These are phyloP conservation scores for Danio choprae DNA, from an alignment of 2,797 vertebrate species.

Conservation along the genomic window DNA sequence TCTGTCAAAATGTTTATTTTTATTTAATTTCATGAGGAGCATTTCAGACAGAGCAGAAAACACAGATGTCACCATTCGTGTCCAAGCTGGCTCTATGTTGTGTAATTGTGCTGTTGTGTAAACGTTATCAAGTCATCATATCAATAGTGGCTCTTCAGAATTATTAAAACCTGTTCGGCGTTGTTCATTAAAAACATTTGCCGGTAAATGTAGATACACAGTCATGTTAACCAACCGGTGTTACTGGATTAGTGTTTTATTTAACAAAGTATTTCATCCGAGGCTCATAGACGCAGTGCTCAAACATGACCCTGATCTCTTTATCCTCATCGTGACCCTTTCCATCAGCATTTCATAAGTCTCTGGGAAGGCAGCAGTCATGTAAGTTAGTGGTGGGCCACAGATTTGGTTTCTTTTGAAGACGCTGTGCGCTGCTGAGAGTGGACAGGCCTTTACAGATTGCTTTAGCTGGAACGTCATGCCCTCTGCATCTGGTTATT, in stretches of 20 bases:
- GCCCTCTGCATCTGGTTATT: constrained; percentile 20
- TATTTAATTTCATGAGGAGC: neutral
- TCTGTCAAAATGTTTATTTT: constrained; percentile 1
- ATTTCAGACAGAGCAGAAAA: neutral
- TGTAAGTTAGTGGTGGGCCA: constrained; percentile 14
- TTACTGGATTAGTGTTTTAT: constrained; percentile 27
- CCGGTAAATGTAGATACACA: neutral
- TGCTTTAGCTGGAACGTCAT: constrained; percentile 45
- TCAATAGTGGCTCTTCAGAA: neutral
- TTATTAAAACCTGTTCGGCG: neutral
- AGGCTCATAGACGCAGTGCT: constrained; percentile 14
- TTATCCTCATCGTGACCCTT: constrained; percentile 23
- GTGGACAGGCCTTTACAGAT: constrained; percentile 32
- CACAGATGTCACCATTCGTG: neutral
- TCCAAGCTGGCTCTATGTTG: neutral
- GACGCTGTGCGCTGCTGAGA: constrained; percentile 16
- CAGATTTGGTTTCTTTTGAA: constrained; percentile 55
- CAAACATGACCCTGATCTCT: constrained; percentile 42
- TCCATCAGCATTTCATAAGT: constrained; percentile 42
- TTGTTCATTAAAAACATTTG: constrained; percentile 6
- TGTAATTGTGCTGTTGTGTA: neutral
- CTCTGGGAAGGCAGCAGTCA: constrained; percentile 48
- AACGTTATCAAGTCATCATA: constrained; percentile 17
- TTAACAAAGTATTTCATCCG: constrained; percentile 30
- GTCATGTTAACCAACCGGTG: constrained; percentile 22